phyloP scores from a whole-genome alignment of 1,140 invertebrate species.

The Heliothis subflexa region DNA sequence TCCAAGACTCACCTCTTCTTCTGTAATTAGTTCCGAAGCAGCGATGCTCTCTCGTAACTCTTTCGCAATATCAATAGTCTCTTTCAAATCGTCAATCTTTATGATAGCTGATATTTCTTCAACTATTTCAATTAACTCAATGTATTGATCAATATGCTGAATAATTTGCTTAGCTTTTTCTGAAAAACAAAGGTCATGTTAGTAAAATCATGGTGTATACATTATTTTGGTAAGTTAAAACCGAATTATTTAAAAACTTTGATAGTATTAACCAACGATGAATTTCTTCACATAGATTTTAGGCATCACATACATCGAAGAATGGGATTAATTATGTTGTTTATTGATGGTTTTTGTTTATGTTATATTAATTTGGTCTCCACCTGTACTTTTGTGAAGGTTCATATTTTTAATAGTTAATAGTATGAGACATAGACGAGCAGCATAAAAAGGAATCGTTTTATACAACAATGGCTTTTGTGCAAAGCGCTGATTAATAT shows the following conservation, averaged over 20 bases:
- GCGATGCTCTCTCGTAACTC: slow-evolving; percentile 65
- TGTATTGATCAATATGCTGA: slow-evolving; percentile 71
- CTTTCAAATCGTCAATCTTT: slow-evolving; percentile 64
- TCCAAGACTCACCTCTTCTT: slow-evolving; percentile 34
- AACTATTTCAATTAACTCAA: slow-evolving; percentile 70
- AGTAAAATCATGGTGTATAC: too few relatives aligned
- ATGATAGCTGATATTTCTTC: slow-evolving; percentile 69
- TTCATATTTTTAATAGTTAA: too few relatives aligned
- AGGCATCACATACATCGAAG: too few relatives aligned
- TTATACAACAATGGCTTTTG: neutral
- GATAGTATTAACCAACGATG: too few relatives aligned
- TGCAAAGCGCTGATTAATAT: slow-evolving; percentile 42
- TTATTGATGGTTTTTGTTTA: too few relatives aligned
- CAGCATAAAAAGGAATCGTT: neutral
- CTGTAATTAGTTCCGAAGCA: slow-evolving; percentile 33
- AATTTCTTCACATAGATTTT: too few relatives aligned
- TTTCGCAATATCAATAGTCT: slow-evolving; percentile 63
- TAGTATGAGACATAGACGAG: neutral
- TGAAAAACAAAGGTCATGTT: slow-evolving; percentile 50
- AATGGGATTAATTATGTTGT: too few relatives aligned
- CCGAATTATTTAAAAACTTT: too few relatives aligned
- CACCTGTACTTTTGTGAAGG: too few relatives aligned
- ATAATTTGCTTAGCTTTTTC: slow-evolving; percentile 59
- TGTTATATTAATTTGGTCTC: too few relatives aligned
- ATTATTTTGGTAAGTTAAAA: too few relatives aligned